Evolutionary conservation across 1,140 invertebrate genomes (phyloP), one percentile per base, ranked within the genome.

Genomic region (Sinella curviseta): DNA sequence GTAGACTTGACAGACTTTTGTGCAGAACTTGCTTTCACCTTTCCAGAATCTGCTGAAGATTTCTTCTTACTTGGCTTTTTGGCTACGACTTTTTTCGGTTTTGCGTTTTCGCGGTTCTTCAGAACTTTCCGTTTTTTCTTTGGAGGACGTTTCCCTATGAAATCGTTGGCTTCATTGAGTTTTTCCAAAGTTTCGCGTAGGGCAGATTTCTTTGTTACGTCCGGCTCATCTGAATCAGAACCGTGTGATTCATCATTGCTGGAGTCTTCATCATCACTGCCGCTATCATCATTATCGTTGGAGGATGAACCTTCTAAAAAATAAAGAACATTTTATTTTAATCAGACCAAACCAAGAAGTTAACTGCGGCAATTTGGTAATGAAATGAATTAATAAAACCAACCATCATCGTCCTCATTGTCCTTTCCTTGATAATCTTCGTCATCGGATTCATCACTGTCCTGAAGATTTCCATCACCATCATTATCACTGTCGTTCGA

Each of bases 171-270:
- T 30, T 78, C 80, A 74, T 81, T 81, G 4, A 81, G 3, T 48
- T 78, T 78, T 31, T 81, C 55, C 17, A 81, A 24, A 20, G 80
- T 79, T 57, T 81, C 78, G 28, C 80, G 33, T 14, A 79, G 35
- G 17, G 80, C 76, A 20, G 80, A 81, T 31, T 77, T 79, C n/a
- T 79, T 77, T 31, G 28, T n/a, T 17, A 70, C 75, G 4, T 33
- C 65, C 0, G 75, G 28, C n/a, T n/a, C 60, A 60, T 48, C 48
- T 35, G 54, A 74, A 39, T 80, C 78, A 1, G 74, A 39, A 17
- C 65, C 65, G n/a, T 77, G 35, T 14, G 67, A 36, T 36, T 77
- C 39, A 4, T 48, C n/a, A 33, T 33, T 48, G 34, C 76, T 77
- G 17, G 24, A 35, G 39, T 57, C 55, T n/a, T 24, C 65, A 24